Evolutionary conservation across 2,888 invertebrate genomes (phyloP), one percentile per base, ranked within the genome.

Genomic region (Noctuana brunneofusca): DNA sequence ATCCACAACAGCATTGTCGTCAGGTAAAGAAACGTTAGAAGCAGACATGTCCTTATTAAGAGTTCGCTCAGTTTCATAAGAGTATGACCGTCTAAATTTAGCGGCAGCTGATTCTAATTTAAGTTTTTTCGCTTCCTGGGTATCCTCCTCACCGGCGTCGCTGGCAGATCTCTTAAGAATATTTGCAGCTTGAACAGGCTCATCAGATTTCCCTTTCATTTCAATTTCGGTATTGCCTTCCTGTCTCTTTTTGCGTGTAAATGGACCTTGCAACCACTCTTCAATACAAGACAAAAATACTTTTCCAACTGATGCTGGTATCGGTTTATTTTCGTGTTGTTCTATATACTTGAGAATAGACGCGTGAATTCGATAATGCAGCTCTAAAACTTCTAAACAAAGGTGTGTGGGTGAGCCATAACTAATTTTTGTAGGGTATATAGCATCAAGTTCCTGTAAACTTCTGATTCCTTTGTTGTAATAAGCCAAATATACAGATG

Each of bases 261-360:
- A 92, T 0, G 90, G 91, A 0, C 91, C 86, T 18, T 81, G 83
- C 56, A 81, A 82, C 89, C 91, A 92, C 74, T 84, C 83, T 71
- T 87, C 92, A 71, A 94, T 92, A 76, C 92, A 94, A 67, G 88
- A 92, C 70, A 84, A 92, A 78, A 94, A 94, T 48, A 94, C 86
- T 75, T 92, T 92, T 11, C 93, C 95, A 3, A 93, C 84, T 50
- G 91, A 93, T 68, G 84, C 91, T 54, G 92, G 92, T 68, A 95
- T 90, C 0, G 93, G 92, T 83, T 95, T 95, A 53, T 94, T 94
- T 75, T 95, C 96, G 71, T 95, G 94, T 67, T 95, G 93, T 75
- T 96, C 96, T 30, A 98, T 90, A 81, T 95, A 96, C 85, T 97
- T 98, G 4, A 98, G 88, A 73, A 97, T 96, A n/a, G 96, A 95